phyloP scores from a whole-genome alignment of 2,113 vertebrate species.

The Larimichthys polyactis region DNA sequence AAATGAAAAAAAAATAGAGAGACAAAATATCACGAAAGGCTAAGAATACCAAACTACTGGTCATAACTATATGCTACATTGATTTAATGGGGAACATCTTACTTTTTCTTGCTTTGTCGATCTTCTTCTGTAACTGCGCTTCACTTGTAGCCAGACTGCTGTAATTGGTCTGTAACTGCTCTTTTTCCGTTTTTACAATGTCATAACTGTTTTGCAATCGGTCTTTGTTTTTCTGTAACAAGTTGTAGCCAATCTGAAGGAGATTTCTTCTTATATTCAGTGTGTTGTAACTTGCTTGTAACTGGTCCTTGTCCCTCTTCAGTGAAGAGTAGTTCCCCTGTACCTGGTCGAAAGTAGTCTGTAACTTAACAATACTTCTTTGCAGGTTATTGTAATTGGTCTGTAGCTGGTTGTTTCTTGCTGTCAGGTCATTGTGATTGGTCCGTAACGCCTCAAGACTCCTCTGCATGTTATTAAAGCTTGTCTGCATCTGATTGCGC shows the following conservation, averaged over 20 bases:
- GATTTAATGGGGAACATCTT: not conserved
- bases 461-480: too few species aligned
- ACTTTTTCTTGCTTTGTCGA: conserved; percentile 28
- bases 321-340: conserved; percentile 25
- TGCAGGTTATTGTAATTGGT: too few species aligned
- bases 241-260: not conserved
- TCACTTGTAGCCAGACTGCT: not conserved
- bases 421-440: too few species aligned
- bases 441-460: too few species aligned
- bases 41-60: not conserved
- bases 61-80: too few species aligned
- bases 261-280: not conserved
- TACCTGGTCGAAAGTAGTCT: conserved; percentile 12
- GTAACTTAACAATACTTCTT: too few species aligned
- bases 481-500: too few species aligned
- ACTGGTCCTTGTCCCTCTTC: conserved; percentile 19
- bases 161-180: conserved; percentile 7
- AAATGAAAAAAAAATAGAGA: not conserved
- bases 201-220: not conserved
- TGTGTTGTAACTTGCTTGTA: conserved; percentile 2
- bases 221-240: conserved; percentile 12
- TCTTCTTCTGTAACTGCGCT: conserved; percentile 5
- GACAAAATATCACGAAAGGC: not conserved
- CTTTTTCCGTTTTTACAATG: not conserved
- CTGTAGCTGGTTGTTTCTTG: too few species aligned